Conservation (phyloP, 2,113 vertebrate genomes). For the Xiphorhynchus elegans region DNA sequence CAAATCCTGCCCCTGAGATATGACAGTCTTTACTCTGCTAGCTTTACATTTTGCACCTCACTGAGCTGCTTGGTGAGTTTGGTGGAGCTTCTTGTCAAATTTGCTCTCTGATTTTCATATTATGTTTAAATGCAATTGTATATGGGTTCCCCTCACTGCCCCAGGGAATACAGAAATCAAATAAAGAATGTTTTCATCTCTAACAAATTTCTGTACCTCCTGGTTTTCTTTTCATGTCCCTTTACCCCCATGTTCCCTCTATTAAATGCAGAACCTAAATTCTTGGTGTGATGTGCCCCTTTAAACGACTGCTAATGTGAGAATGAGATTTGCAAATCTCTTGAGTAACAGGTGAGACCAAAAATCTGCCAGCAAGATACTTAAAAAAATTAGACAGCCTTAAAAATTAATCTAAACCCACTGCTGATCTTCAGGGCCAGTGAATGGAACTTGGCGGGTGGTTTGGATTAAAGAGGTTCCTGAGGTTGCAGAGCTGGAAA, state of each 20-base stretch:
- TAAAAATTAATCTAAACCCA: slow-evolving; percentile 70
- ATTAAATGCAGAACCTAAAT: neutral
- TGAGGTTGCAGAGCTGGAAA: slow-evolving; percentile 75
- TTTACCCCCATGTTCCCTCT: neutral
- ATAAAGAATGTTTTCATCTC: slow-evolving; percentile 29
- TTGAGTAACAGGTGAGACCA: slow-evolving; percentile 25
- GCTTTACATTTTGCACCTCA: neutral
- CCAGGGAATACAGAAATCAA: neutral
- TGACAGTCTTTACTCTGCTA: neutral
- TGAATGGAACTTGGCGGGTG: slow-evolving; percentile 52
- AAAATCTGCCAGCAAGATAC: neutral
- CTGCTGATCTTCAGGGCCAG: slow-evolving; percentile 51
- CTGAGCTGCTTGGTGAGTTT: slow-evolving; percentile 25
- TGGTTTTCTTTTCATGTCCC: slow-evolving; percentile 1
- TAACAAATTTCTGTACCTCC: slow-evolving; percentile 12
- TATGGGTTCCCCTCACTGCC: neutral
- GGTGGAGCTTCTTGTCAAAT: slow-evolving; percentile 26
- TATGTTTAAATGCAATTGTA: neutral
- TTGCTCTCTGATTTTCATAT: neutral
- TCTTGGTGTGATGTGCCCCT: neutral
- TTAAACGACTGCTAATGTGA: slow-evolving; percentile 30
- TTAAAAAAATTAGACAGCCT: slow-evolving; percentile 56
- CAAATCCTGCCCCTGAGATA: neutral
- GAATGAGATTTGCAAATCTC: slow-evolving; percentile 29
- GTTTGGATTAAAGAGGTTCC: slow-evolving; percentile 66